A percentile compares a stretch with the other conserved stretches of the same genome.
Conservation (phyloP, 2,113 vertebrate species). For the Agapornis roseicollis region DNA sequence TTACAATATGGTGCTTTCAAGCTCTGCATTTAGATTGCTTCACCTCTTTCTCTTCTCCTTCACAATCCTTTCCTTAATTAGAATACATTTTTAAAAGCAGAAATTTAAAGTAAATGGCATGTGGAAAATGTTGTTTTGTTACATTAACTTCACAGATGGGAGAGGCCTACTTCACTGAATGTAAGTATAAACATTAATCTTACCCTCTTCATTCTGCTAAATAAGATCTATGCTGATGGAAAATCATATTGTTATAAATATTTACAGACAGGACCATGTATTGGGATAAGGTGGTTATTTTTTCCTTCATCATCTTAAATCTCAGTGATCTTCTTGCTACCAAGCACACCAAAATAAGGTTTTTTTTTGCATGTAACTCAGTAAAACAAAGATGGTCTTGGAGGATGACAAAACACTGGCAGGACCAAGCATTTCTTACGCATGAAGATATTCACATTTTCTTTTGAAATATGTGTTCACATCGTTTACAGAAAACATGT, state of each 20-base stretch:
- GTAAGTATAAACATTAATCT: background rate
- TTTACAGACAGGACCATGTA: background rate
- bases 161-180: background rate
- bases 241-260: background rate
- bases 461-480: background rate
- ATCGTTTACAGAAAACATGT: background rate
- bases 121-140: slow-evolving; percentile 33
- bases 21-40: background rate
- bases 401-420: background rate
- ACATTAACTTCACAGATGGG: slow-evolving; percentile 35
- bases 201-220: background rate
- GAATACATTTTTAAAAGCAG: background rate
- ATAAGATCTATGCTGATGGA: background rate
- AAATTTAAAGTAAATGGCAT: slow-evolving; percentile 41
- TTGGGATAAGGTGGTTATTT: background rate
- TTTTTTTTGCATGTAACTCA: background rate
- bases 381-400: background rate
- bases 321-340: background rate
- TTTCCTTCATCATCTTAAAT: background rate
- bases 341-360: background rate
- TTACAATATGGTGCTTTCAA: slow-evolving; percentile 8
- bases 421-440: background rate
- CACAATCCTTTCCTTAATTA: slow-evolving; percentile 19
- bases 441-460: background rate
- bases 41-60: background rate